Base-by-base conservation (phyloP, 2,113 vertebrate species). In the Plectropomus leopardus region DNA sequence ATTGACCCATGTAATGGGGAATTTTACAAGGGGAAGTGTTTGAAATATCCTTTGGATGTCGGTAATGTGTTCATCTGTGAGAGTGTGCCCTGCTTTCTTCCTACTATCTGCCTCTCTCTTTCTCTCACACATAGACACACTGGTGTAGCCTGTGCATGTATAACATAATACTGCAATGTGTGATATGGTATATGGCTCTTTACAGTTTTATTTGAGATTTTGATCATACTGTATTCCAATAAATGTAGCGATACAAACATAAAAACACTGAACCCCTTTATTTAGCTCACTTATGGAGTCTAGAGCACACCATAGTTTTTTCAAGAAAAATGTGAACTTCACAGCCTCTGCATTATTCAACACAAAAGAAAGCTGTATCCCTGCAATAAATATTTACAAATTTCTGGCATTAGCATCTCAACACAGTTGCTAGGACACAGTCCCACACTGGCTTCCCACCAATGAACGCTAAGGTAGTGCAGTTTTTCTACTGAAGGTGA, bases 1-100 rank as follows among this genome's bases (percentile, higher is more conserved):
- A 93, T 93, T 96, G 96, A 97, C 95, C 96, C 93, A 76, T 48
- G 92, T 92, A 91, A 96, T 96, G 88, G 93, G 93, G 91, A 95
- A 95, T 95, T 94, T 91, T 87, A 87, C 86, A 86, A 92, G 80
- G 80, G 88, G 89, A 94, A 93, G 94, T 95, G 93, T 94, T 93
- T 92, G 93, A 95, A 96, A 94, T 94, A 93, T 86, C 91, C 93
- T 92, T 91, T 84, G 92, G 86, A 80, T 91, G 88, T 79, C 83
- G 80, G 89, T 88, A 94, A 94, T 92, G 88, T 92, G 75, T 87
- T 93, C 86, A 78, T 92, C 84, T 84, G 36, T 61, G 69, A 74
- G 78, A 78, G 71, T 47, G 28, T 54, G 76, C 17, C 76, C 70
- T 19, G 57, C 72, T 65, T 71, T 71, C 77, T 73, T 54, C 17